phyloP scores from a whole-genome alignment of 2,888 invertebrate genomes.

The Aquatica leii region DNA sequence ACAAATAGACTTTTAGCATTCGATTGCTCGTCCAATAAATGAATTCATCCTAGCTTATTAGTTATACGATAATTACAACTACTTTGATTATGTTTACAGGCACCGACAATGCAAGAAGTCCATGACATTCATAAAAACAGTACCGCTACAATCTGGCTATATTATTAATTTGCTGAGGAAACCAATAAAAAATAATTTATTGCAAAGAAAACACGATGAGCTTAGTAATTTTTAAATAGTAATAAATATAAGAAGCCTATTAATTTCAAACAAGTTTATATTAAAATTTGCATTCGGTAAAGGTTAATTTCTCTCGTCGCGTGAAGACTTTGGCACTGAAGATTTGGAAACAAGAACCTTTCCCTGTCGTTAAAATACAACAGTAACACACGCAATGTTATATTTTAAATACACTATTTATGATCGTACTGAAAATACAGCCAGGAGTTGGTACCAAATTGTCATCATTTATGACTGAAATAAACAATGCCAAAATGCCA shows the following conservation, averaged over 20 bases:
- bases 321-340: background rate
- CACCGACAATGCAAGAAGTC: too few relatives aligned
- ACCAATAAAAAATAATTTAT: conserved; percentile 19
- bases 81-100: too few relatives aligned
- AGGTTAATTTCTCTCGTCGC: conserved; percentile 9
- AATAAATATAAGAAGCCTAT: conserved; percentile 8
- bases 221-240: conserved; percentile 16
- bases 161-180: conserved; percentile 1
- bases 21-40: too few relatives aligned
- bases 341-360: too few relatives aligned
- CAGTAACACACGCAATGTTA: conserved; percentile 14
- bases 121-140: background rate
- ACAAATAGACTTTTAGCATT: background rate
- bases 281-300: conserved; percentile 14
- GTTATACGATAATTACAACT: background rate
- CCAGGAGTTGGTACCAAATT: too few relatives aligned
- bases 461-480: too few relatives aligned
- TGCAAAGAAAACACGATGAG: background rate
- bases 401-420: background rate
- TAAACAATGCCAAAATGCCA: too few relatives aligned
- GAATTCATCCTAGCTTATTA: too few relatives aligned
- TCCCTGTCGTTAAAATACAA: conserved; percentile 11
- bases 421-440: too few relatives aligned
- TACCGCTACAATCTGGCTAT: background rate
- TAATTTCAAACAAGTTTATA: conserved; percentile 19